Base-by-base conservation (phyloP, 2,797 vertebrate genomes). In the Gallinago stenura region DNA sequence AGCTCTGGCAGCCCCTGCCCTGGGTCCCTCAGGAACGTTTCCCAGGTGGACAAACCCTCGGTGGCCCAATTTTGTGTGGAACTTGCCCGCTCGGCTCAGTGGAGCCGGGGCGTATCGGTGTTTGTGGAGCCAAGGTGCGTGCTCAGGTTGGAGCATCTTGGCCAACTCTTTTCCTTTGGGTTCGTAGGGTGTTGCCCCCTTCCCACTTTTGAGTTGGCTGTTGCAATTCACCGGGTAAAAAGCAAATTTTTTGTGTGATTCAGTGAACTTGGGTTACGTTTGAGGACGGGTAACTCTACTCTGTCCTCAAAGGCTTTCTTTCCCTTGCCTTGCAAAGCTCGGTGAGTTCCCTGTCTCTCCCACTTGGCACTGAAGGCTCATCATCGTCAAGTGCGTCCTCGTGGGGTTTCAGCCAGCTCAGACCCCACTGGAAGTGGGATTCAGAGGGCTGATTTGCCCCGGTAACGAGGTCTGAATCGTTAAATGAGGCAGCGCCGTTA, bases 101-200 rank as follows among this genome's bases (percentile, higher is more conserved):
- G 31, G 1, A 30, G 1, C 3, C 1, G 0, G 4, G 62, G 75
- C 0, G 0, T 12, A 4, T 45, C 1, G 0, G 48, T 20, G 61
- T 64, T 75, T 17, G 45, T 39, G 51, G 80, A 68, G 53, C 43
- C 0, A 0, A 50, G 45, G 24, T 12, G 19, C 2, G 2, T 0
- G 2, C n/a, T 72, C 62, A 26, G 79, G 19, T 57, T n/a, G 10
- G 13, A 71, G 68, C 0, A 0, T 35, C 76, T 35, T 1, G 0
- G 61, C 51, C 37, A 33, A 17, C 13, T 24, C 62, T 83, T 58
- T 31, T 12, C 26, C 3, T 28, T 69, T 4, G 9, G 39, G 33
- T 46, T 48, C 9, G 14, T 20, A 6, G 5, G 21, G 12, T 4
- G 22, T 79, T 81, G 13, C 28, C 31, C 72, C 33, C 33, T 35